Base-by-base conservation (phyloP, 2,113 vertebrate species). In the Mastomys natalensis region DNA sequence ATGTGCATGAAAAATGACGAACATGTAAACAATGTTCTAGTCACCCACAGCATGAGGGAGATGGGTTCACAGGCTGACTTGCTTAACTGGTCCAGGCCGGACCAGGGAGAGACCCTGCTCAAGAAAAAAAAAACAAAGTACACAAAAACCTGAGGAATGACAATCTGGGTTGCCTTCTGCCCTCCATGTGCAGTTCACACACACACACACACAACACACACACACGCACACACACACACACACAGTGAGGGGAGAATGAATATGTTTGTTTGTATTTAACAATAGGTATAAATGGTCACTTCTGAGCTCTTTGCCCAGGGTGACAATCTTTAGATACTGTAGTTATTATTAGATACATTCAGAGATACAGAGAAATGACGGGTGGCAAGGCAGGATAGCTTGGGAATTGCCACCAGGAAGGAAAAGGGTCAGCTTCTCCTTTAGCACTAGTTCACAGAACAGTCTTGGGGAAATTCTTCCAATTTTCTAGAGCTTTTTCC, bases 351-450 rank as follows among this genome's bases (percentile, higher is more conserved):
- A 87, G 43, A 87, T 43, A 87, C 13, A 64, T 64, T 87, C 11
- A 66, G 77, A 90, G 82, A 37, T 84, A 68, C 2, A 86, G 7
- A 86, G 76, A 94, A 70, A 87, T 90, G 43, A 81, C 87, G 43
- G 70, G 21, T 66, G 81, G 53, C 31, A 64, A 87, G 16, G 2
- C 55, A 45, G 6, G 55, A n/a, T 70, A 77, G 24, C 53, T 70
- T 82, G 81, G 40, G 55, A 90, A 34, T 87, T 40, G 31, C 6
- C 85, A 66, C 37, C 43, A 70, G 58, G 60, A 90, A 96, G n/a
- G 19, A 26, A 91, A 53, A 43, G 45, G 1, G 40, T 87, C 29
- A 81, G 4, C 78, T 48, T 80, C 64, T 11, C 55, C 43, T 92
- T 3, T n/a, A 40, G n/a, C 6, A 58, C 34, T 55, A 90, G 76